phyloP scores from a whole-genome alignment of 1,140 invertebrate species.

The Anoplolepis gracilipes region DNA sequence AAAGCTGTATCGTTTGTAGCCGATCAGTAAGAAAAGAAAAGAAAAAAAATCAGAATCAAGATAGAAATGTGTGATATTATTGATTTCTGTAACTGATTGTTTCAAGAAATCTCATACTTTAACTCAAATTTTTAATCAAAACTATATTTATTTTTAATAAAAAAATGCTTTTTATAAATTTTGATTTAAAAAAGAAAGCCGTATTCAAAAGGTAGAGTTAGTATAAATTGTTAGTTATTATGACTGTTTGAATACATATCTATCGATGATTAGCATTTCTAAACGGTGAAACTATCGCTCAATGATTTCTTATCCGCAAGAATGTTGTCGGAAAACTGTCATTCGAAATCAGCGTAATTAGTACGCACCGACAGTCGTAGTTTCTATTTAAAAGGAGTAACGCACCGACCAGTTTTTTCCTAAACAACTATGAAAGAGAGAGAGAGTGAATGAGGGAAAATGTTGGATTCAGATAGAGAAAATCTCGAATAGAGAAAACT shows the following conservation, averaged over 20 bases:
- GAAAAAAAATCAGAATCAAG: no score
- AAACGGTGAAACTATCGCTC: conserved; percentile 9
- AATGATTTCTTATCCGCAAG: conserved; percentile 15
- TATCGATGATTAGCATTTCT: background rate
- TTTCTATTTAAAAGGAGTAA: conserved; percentile 43
- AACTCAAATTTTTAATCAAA: no score
- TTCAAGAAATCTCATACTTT: no score
- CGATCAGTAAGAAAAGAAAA: no score
- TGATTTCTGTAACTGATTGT: no score
- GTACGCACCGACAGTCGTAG: background rate
- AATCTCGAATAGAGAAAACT: background rate
- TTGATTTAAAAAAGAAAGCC: no score
- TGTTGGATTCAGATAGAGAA: background rate
- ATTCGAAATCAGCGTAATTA: conserved; percentile 17
- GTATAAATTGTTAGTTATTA: background rate
- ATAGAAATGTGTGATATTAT: no score
- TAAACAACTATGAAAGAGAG: conserved; percentile 33
- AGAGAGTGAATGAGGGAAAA: background rate
- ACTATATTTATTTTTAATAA: no score
- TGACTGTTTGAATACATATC: conserved; percentile 18
- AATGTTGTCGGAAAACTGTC: conserved; percentile 41
- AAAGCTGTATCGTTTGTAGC: no score
- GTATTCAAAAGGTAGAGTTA: background rate
- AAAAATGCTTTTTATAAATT: no score
- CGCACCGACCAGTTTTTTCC: conserved; percentile 6